Evolutionary conservation across 2,888 invertebrate genomes (phyloP).

Genomic region (Parnassius apollo): DNA sequence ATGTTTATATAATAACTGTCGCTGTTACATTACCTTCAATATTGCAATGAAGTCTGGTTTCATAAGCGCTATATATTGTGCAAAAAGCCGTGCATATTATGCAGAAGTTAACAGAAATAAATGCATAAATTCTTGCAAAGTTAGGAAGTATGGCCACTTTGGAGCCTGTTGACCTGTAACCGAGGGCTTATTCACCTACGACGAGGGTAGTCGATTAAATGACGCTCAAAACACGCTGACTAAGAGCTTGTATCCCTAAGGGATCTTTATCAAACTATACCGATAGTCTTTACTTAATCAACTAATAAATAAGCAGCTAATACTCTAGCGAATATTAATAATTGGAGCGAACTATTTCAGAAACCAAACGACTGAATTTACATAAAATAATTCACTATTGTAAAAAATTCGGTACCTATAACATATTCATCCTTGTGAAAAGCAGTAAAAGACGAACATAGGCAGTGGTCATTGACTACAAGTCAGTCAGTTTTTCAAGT

Average conservation of each 20-base stretch:
- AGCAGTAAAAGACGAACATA: too few relatives aligned
- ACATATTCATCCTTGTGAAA: too few relatives aligned
- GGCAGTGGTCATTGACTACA: too few relatives aligned
- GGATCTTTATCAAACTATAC: conserved; percentile 11
- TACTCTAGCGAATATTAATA: neutral
- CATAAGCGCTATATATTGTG: too few relatives aligned
- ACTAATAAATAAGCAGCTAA: conserved; percentile 18
- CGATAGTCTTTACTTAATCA: neutral
- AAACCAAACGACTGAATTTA: neutral
- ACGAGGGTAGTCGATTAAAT: conserved; percentile 17
- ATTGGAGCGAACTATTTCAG: neutral
- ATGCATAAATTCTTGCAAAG: conserved; percentile 2
- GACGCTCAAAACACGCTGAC: conserved; percentile 16
- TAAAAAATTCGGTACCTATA: too few relatives aligned
- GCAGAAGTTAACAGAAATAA: neutral
- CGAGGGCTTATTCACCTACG: conserved; percentile 11
- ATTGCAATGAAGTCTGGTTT: too few relatives aligned
- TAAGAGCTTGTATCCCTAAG: conserved; percentile 9
- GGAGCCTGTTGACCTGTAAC: conserved; percentile 18
- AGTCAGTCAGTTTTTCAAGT: too few relatives aligned
- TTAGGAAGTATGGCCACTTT: conserved; percentile 3
- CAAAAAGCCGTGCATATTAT: too few relatives aligned
- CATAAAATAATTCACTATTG: too few relatives aligned
- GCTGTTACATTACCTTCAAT: too few relatives aligned
- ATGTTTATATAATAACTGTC: too few relatives aligned